Percentiles rank a stretch among this genome's conserved stretches.
These are phyloP conservation scores for Ceratitis capitata DNA, from an alignment of 1,140 invertebrate species.

Conservation along the genomic window DNA sequence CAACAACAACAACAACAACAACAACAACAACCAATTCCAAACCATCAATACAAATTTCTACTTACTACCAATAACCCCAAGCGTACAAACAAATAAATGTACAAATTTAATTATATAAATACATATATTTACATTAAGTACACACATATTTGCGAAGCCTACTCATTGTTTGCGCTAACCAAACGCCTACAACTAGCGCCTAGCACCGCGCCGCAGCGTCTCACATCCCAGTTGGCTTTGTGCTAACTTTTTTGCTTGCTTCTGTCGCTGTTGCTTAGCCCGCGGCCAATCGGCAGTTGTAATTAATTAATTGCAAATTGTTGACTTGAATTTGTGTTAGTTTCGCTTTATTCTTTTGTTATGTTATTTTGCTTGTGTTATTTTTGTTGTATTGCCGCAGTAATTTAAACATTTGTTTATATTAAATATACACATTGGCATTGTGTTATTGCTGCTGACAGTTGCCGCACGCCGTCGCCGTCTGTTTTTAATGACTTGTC, in stretches of 20 bases:
- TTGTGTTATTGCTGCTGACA: background rate
- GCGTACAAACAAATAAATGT: no score
- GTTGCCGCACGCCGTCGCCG: background rate
- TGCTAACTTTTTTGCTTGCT: background rate
- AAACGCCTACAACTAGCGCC: background rate
- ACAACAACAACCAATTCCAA: no score
- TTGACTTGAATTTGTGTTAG: background rate
- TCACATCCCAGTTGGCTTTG: background rate
- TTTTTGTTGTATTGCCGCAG: background rate
- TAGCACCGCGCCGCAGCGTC: background rate
- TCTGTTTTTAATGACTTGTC: background rate
- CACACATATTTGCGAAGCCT: no score
- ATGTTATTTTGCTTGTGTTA: background rate
- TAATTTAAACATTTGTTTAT: background rate
- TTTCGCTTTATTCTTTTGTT: background rate
- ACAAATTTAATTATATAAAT: no score
- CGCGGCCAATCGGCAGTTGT: background rate
- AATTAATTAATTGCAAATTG: constrained; percentile 29
- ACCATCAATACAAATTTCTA: no score
- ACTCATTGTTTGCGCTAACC: background rate
- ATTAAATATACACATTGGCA: background rate
- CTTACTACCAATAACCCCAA: no score
- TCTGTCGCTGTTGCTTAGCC: background rate
- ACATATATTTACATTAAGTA: no score
- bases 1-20: no score